Evolutionary conservation across 2,888 invertebrate species (phyloP).

Genomic region (Noctua pronuba): DNA sequence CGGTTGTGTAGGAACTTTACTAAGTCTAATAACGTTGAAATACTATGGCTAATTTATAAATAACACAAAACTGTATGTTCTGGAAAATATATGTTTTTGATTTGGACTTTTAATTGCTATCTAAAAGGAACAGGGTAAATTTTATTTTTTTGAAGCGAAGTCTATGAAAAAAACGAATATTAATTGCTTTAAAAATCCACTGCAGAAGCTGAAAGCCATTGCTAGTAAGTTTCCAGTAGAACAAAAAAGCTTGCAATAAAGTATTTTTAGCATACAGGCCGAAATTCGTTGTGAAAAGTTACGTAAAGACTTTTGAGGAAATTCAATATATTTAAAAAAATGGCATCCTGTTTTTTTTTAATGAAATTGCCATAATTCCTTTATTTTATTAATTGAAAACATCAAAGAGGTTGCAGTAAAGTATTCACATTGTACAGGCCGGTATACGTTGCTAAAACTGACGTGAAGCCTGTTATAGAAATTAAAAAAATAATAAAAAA

Average conservation of each 20-base stretch:
- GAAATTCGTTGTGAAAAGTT: not conserved
- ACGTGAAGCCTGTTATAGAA: not conserved
- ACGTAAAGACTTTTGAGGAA: not conserved
- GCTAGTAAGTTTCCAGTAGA: not conserved
- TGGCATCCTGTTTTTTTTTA: not conserved
- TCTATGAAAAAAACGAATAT: not conserved
- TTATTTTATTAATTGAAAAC: not conserved
- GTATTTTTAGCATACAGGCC: not conserved
- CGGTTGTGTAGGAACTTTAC: constrained; percentile 30
- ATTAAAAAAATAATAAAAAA: not conserved
- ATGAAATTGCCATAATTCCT: not conserved
- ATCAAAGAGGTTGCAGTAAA: constrained; percentile 1
- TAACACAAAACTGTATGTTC: constrained; percentile 15
- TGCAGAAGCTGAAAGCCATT: not conserved
- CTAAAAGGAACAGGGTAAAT: not conserved
- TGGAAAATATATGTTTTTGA: constrained; percentile 15
- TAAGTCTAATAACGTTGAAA: not conserved
- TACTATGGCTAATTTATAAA: not conserved
- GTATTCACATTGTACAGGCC: not conserved
- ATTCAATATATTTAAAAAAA: not conserved
- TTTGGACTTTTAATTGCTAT: not conserved
- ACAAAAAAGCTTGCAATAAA: not conserved
- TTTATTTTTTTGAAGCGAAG: not conserved
- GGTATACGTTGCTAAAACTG: not conserved
- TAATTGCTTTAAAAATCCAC: not conserved